Evolutionary conservation across 2,888 invertebrate species (phyloP), one percentile per base, ranked within the genome.

Genomic region (Luperina testacea): DNA sequence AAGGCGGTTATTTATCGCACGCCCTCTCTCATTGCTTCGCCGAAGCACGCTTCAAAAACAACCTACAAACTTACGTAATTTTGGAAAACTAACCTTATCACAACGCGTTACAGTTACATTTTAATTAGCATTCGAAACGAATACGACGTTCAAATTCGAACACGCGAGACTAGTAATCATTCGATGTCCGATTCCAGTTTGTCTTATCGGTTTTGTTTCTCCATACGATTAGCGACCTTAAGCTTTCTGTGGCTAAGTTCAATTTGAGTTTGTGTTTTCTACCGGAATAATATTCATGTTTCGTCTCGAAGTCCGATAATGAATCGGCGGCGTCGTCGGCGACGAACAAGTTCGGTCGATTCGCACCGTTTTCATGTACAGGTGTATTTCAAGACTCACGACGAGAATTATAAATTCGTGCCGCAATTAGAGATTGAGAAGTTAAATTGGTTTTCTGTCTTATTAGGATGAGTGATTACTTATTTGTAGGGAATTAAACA

Each of bases 1-100:
- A 96, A 97, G 96, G 96, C 95, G 95, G 96, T 96, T 95, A 96
- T 96, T 96, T 96, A 96, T 97, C 95, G 95, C 94, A 96, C 96
- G 96, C 96, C 96, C 96, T 97, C 96, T 96, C 96, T 96, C 96
- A 96, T 96, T 96, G 96, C 96, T 95, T 95, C 94, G 91, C 91
- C 92, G 92, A 90, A 92, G 90, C 92, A 88, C 91, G 91, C 90
- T 93, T 92, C 91, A 90, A 94, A 94, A 96, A 95, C 94, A 95
- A 94, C 95, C 91, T 92, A 95, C 93, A 93, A 86, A 90, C 87
- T 75, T 77, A 48, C 27, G 15, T 63, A 48, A 80, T 87, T 84
- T 73, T 79, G 86, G 45, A 96, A 94, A 93, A 91, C 79, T 89
- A 83, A 94, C 94, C 92, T 92, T 95, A 95, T 85, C 27, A 0